phyloP scores from a whole-genome alignment of 2,888 invertebrate genomes.

The Noctuana brunneofusca region DNA sequence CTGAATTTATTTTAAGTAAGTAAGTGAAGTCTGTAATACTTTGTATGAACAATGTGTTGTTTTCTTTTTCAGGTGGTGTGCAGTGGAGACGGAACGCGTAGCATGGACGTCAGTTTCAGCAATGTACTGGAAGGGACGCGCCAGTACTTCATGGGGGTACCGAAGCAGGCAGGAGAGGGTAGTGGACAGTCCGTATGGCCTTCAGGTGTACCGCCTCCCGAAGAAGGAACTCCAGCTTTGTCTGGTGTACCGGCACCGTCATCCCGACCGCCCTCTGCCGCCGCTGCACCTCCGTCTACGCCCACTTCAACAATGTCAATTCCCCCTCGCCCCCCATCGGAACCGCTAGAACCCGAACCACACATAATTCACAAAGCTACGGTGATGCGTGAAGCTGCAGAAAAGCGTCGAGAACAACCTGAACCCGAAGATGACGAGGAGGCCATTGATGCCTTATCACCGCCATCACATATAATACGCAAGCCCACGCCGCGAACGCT shows the following conservation, averaged over 20 bases:
- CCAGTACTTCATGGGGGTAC: constrained; percentile 92
- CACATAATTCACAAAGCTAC: constrained; percentile 81
- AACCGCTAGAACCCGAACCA: constrained; percentile 78
- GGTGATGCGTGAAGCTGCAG: constrained; percentile 79
- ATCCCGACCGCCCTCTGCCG: constrained; percentile 77
- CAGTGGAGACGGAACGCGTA: constrained; percentile 66
- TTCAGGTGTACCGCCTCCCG: constrained; percentile 57
- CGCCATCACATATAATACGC: constrained; percentile 77
- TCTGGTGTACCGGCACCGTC: constrained; percentile 72
- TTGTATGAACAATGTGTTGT: not conserved
- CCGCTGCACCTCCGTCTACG: constrained; percentile 63
- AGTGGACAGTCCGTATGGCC: constrained; percentile 68
- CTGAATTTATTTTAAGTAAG: not conserved
- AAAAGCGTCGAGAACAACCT: constrained; percentile 72
- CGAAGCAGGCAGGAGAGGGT: constrained; percentile 77
- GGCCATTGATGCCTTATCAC: constrained; percentile 65
- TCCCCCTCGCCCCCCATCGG: constrained; percentile 76
- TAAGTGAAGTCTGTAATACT: no score
- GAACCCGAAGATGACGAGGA: constrained; percentile 76
- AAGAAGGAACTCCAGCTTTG: constrained; percentile 71
- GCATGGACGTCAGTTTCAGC: constrained; percentile 89
- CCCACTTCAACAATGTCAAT: constrained; percentile 62
- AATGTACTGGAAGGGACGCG: constrained; percentile 93
- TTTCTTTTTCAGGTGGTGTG: constrained; percentile 54
- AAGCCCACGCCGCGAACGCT: constrained; percentile 65